These are phyloP conservation scores for Spheniscus humboldti DNA, from an alignment of 2,797 vertebrate species.

Conservation along the genomic window DNA sequence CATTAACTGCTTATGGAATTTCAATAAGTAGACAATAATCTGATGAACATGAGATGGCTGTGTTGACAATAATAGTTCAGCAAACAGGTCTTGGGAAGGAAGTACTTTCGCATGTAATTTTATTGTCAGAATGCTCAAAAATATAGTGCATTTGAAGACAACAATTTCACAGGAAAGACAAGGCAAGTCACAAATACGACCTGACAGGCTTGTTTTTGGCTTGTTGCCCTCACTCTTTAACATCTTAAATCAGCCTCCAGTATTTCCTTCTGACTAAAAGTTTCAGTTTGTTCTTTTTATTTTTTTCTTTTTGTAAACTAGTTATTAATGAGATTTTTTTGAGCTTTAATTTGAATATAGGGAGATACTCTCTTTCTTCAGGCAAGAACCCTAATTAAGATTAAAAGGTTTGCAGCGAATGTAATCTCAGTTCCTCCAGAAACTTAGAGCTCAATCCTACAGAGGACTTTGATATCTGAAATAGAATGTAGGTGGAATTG, in stretches of 20 bases:
- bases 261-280: not conserved
- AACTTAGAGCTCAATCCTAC: not conserved
- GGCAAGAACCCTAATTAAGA: not conserved
- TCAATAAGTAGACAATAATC: not conserved
- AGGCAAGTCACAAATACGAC: not conserved
- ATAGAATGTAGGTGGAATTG: conserved; percentile 5
- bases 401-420: not conserved
- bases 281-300: not conserved
- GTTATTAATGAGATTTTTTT: not conserved
- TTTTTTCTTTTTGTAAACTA: not conserved
- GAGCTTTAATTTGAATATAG: not conserved
- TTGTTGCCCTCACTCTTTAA: not conserved
- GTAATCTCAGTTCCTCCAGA: not conserved
- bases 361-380: not conserved
- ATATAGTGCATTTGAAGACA: not conserved
- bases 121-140: conserved; percentile 28
- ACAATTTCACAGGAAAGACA: not conserved
- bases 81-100: not conserved
- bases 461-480: not conserved
- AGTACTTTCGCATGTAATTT: conserved; percentile 6
- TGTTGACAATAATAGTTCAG: not conserved
- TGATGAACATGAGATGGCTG: not conserved
- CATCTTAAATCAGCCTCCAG: not conserved
- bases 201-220: not conserved
- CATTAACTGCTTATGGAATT: not conserved